Percentiles rank a stretch among this genome's conserved stretches.
Conservation (phyloP, 2,113 vertebrate species). For the Vimba vimba region DNA sequence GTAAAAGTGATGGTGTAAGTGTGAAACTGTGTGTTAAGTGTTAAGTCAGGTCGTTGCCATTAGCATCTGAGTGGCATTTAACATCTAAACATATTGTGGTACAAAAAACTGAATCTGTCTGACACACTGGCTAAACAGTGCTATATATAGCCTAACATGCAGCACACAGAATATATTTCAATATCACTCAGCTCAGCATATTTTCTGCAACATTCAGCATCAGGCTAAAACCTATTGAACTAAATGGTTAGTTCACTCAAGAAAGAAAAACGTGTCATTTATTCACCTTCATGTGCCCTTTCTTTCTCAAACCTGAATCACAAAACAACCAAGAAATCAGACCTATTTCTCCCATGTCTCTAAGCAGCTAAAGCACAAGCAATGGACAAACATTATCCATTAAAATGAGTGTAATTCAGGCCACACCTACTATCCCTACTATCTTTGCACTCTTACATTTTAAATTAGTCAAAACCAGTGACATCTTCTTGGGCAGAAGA, state of each 20-base stretch:
- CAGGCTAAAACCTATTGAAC: neutral
- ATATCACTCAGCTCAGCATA: neutral
- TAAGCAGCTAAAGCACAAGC: too few species aligned
- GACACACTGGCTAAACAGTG: conserved; percentile 12
- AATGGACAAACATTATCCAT: neutral
- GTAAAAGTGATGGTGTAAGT: conserved; percentile 14
- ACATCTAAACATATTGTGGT: conserved; percentile 15
- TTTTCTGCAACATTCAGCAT: neutral
- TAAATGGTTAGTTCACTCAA: neutral
- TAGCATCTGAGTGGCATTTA: conserved; percentile 14
- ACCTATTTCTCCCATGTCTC: neutral
- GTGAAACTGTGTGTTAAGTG: neutral
- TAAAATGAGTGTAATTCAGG: neutral
- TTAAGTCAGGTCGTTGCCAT: conserved; percentile 9
- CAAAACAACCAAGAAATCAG: neutral
- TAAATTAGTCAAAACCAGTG: neutral
- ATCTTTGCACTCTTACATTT: neutral
- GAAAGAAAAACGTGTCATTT: neutral
- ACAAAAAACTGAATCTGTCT: neutral
- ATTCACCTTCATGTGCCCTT: neutral
- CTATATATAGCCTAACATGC: neutral
- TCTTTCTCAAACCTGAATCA: neutral
- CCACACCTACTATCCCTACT: neutral
- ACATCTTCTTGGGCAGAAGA: conserved; percentile 11
- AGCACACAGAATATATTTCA: neutral